Evolutionary conservation across 2,113 vertebrate species (phyloP).

Genomic region (Promerops cafer): DNA sequence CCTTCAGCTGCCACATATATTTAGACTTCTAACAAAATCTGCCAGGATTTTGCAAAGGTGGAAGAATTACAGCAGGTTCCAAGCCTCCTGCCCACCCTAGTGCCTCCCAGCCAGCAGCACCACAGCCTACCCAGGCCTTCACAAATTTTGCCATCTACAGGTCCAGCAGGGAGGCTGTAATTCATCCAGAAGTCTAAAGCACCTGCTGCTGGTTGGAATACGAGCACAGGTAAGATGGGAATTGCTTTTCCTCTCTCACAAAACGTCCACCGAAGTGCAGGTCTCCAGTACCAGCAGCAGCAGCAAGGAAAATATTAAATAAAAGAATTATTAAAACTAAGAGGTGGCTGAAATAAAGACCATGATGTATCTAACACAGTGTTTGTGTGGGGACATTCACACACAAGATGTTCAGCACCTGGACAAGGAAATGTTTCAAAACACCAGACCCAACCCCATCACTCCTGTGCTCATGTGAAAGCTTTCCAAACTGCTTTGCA

Average conservation of each 20-base stretch:
- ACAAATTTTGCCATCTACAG: neutral
- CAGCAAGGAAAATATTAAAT: neutral
- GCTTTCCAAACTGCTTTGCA: neutral
- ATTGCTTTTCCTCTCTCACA: neutral
- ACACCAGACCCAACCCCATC: neutral
- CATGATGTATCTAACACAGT: neutral
- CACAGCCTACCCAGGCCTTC: neutral
- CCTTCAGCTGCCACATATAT: neutral
- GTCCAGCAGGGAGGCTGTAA: neutral
- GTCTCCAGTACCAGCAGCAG: neutral
- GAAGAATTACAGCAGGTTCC: neutral
- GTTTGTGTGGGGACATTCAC: neutral
- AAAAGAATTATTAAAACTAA: neutral
- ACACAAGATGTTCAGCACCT: neutral
- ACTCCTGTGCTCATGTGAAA: neutral
- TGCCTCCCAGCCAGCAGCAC: neutral
- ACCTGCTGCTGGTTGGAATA: neutral
- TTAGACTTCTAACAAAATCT: neutral
- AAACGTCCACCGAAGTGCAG: neutral
- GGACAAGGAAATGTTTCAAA: neutral
- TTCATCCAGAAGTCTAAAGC: neutral
- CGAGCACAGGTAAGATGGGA: neutral
- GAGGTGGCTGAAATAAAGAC: neutral
- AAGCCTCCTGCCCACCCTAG: neutral
- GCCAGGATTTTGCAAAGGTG: neutral